Conservation (phyloP, 2,113 vertebrate genomes). For the Phodopus roborovskii region DNA sequence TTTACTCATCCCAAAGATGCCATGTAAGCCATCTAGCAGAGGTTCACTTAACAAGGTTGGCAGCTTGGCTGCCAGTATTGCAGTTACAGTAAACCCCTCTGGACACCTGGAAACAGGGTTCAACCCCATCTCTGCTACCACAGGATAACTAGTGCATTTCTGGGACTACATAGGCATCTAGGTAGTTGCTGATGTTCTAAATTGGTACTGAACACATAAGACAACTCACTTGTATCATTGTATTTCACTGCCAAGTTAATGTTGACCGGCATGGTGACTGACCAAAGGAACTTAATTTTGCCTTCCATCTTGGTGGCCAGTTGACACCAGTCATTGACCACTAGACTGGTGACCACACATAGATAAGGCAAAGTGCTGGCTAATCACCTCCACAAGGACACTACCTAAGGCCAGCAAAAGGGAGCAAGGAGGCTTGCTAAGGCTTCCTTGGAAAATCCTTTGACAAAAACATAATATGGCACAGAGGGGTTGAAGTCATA, state of each 20-base stretch:
- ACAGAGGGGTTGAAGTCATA: background rate
- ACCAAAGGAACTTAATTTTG: conserved; percentile 31
- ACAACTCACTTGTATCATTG: background rate
- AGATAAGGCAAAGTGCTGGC: conserved; percentile 78
- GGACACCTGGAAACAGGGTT: background rate
- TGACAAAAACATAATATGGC: conserved; percentile 35
- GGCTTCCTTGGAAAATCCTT: conserved; percentile 64
- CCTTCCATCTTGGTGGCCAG: conserved; percentile 67
- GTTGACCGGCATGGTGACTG: conserved; percentile 5
- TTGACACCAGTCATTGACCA: conserved; percentile 66
- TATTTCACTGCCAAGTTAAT: background rate
- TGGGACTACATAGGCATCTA: background rate
- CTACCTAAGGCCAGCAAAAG: conserved; percentile 33
- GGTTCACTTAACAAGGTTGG: conserved; percentile 70
- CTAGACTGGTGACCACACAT: conserved; percentile 65
- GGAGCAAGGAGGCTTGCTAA: conserved; percentile 8
- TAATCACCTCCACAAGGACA: conserved; percentile 21
- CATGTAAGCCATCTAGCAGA: conserved; percentile 13
- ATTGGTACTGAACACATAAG: background rate
- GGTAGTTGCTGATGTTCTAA: conserved; percentile 16
- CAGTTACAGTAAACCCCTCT: conserved; percentile 71
- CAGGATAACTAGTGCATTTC: background rate
- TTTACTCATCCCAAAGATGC: background rate
- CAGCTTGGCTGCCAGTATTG: conserved; percentile 71
- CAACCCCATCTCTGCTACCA: conserved; percentile 9